Evolutionary conservation across 2,888 invertebrate genomes (phyloP).

Genomic region (Microplitis manilae): DNA sequence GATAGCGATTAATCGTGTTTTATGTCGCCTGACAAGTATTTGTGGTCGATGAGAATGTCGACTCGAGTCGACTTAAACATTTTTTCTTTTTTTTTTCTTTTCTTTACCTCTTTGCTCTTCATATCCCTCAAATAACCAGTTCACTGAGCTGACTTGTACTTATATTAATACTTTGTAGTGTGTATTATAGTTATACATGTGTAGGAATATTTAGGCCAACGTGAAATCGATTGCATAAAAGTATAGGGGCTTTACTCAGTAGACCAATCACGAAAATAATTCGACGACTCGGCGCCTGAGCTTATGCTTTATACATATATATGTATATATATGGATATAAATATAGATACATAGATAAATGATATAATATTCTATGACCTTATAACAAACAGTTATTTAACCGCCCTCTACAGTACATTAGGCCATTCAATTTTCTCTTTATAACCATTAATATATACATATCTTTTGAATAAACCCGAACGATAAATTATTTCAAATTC

Average conservation of each 20-base stretch:
- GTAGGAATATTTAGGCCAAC: constrained; percentile 52
- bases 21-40: constrained; percentile 31
- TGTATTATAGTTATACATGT: background rate
- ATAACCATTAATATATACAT: background rate
- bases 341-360: background rate
- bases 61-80: constrained; percentile 2
- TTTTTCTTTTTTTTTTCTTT: constrained; percentile 1
- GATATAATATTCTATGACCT: constrained; percentile 10
- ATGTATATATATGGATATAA: background rate
- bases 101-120: background rate
- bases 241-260: constrained; percentile 46
- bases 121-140: constrained; percentile 2
- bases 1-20: constrained; percentile 31
- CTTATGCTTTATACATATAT: constrained; percentile 24
- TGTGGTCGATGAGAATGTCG: constrained; percentile 34
- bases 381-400: constrained; percentile 34
- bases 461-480: background rate
- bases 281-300: constrained; percentile 40
- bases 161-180: constrained; percentile 15
- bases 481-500: background rate
- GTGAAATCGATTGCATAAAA: constrained; percentile 53
- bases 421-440: constrained; percentile 11
- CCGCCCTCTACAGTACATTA: background rate
- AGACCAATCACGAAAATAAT: constrained; percentile 43
- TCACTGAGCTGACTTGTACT: constrained; percentile 28